Evolutionary conservation across 1,140 invertebrate species (phyloP).

Genomic region (Augochlora pura): DNA sequence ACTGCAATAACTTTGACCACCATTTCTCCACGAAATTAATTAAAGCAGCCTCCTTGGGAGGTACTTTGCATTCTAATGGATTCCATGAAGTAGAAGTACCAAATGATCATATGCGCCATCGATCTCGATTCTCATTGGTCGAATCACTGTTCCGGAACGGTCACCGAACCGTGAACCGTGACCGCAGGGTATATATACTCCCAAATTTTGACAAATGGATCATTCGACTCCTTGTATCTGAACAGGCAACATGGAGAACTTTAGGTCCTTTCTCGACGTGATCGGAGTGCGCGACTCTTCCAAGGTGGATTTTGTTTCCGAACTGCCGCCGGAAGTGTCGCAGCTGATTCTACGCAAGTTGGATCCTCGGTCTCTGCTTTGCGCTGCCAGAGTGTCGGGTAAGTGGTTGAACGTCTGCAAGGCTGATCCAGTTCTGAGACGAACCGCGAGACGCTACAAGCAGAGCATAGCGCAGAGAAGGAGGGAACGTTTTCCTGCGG

Average conservation of each 20-base stretch:
- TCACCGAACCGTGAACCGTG: not conserved
- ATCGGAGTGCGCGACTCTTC: not conserved
- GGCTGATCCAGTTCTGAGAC: not conserved
- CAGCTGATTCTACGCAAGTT: slow-evolving; percentile 35
- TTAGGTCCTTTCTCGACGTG: not conserved
- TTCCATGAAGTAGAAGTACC: no score
- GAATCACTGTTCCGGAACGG: not conserved
- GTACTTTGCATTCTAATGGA: no score
- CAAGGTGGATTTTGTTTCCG: slow-evolving; percentile 25
- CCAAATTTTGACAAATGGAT: not conserved
- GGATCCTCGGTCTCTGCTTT: slow-evolving; percentile 23
- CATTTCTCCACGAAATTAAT: no score
- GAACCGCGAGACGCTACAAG: not conserved
- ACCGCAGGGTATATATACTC: not conserved
- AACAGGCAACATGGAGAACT: slow-evolving; percentile 5
- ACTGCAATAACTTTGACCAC: no score
- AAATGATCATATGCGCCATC: no score
- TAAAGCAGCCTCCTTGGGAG: no score
- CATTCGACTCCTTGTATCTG: not conserved
- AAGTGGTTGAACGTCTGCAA: slow-evolving; percentile 21
- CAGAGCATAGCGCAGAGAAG: not conserved
- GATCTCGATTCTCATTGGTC: slow-evolving; percentile 17
- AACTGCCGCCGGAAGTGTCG: slow-evolving; percentile 37
- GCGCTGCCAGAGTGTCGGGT: not conserved
- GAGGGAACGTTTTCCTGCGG: not conserved